phyloP scores from a whole-genome alignment of 2,888 invertebrate genomes.

The Stenchaetothrips biformis region DNA sequence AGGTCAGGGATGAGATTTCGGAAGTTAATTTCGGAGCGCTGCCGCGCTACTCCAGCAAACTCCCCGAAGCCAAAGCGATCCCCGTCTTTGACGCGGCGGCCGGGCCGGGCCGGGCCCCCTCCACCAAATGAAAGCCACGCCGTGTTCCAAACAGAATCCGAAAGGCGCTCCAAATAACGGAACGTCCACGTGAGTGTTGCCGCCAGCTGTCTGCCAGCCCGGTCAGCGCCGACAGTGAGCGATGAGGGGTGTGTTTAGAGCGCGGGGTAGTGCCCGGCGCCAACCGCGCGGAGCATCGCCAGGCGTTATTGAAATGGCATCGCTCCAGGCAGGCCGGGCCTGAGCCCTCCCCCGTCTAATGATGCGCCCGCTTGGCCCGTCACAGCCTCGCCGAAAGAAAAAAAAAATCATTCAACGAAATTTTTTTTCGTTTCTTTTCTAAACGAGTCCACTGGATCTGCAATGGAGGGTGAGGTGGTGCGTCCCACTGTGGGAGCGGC shows the following conservation, averaged over 20 bases:
- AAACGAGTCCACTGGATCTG: too few species aligned
- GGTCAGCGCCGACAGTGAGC: not conserved
- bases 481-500: too few species aligned
- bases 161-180: too few species aligned
- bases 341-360: not conserved
- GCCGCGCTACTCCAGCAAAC: too few species aligned
- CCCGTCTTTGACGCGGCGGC: too few species aligned
- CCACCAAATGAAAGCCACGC: too few species aligned
- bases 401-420: not conserved
- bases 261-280: not conserved
- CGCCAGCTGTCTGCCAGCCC: too few species aligned
- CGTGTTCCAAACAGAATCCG: too few species aligned
- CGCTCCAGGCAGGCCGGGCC: not conserved
- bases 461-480: too few species aligned
- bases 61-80: too few species aligned
- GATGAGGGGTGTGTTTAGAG: not conserved
- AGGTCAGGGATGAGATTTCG: constrained; percentile 15
- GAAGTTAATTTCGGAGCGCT: not conserved
- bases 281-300: not conserved
- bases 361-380: not conserved
- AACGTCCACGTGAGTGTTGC: too few species aligned
- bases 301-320: not conserved
- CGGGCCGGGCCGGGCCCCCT: too few species aligned
- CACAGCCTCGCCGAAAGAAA: not conserved
- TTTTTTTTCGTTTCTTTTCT: not conserved